Conservation (phyloP, 1,140 invertebrate genomes). For the Drosophila nebulosa region DNA sequence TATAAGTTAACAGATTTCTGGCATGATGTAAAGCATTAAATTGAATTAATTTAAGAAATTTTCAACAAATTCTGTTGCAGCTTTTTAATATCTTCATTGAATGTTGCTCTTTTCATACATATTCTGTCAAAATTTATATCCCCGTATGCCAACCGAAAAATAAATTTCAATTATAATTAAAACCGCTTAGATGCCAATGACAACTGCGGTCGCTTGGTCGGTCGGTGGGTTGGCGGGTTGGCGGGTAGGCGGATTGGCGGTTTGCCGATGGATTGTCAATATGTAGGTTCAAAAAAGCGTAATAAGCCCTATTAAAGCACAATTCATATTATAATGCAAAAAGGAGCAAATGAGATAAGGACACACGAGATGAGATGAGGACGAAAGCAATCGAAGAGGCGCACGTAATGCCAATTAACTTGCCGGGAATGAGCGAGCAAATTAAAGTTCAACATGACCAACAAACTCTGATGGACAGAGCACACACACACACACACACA, state of each 20-base stretch:
- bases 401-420: conserved; percentile 57
- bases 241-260: too few species aligned
- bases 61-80: neutral
- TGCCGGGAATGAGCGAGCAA: conserved; percentile 18
- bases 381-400: neutral
- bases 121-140: neutral
- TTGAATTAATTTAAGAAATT: too few species aligned
- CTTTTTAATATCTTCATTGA: neutral
- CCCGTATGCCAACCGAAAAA: neutral
- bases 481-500: too few species aligned
- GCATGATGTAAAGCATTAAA: too few species aligned
- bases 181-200: conserved; percentile 45
- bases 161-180: conserved; percentile 60
- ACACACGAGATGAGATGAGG: neutral
- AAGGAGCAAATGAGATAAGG: neutral
- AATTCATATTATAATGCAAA: conserved; percentile 39
- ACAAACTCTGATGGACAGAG: neutral
- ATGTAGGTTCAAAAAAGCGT: conserved; percentile 44
- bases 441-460: conserved; percentile 50
- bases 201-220: conserved; percentile 29
- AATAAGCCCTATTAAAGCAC: conserved; percentile 53
- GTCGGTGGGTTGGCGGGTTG: neutral
- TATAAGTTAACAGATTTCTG: too few species aligned
- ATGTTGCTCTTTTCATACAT: neutral
- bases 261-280: neutral